A percentile compares a stretch with the other conserved stretches of the same genome.
phyloP scores from a whole-genome alignment of 2,888 invertebrate genomes.

The Phaonia tiefii region DNA sequence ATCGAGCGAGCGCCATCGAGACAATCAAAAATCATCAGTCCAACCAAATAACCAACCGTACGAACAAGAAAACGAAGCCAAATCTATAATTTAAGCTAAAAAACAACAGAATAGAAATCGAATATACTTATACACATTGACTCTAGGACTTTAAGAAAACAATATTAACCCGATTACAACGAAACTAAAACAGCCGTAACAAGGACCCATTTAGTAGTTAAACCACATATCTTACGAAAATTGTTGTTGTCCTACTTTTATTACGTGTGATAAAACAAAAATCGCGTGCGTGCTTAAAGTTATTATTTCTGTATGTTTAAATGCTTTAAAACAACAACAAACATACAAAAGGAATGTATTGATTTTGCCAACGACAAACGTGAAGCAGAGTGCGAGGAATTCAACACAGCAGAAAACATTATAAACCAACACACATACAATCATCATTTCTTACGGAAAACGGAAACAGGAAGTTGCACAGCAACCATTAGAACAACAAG shows the following conservation, averaged over 20 bases:
- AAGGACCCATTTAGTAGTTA: neutral
- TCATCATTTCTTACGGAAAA: neutral
- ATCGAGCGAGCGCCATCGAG: conserved; percentile 3
- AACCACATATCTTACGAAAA: neutral
- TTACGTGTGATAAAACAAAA: conserved; percentile 27
- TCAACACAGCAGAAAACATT: conserved; percentile 10
- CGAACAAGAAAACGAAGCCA: conserved; percentile 45
- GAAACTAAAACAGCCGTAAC: neutral
- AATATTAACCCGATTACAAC: conserved; percentile 7
- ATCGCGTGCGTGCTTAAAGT: conserved; percentile 11
- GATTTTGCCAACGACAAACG: conserved; percentile 45
- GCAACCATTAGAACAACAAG: conserved; percentile 39
- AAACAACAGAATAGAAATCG: conserved; percentile 15
- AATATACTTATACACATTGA: neutral
- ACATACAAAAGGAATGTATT: conserved; percentile 37
- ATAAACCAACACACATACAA: conserved; percentile 5
- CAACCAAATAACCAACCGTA: conserved; percentile 2
- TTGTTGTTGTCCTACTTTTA: neutral
- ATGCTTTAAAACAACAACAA: conserved; percentile 16
- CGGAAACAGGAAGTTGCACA: conserved; percentile 52
- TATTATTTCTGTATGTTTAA: conserved; percentile 26
- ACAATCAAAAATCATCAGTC: conserved; percentile 48
- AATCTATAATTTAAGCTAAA: conserved; percentile 51
- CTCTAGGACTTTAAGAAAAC: neutral
- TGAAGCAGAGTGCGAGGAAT: too few relatives aligned